These are phyloP conservation scores for Hipparchia semele DNA, from an alignment of 2,888 invertebrate genomes.

Conservation along the genomic window DNA sequence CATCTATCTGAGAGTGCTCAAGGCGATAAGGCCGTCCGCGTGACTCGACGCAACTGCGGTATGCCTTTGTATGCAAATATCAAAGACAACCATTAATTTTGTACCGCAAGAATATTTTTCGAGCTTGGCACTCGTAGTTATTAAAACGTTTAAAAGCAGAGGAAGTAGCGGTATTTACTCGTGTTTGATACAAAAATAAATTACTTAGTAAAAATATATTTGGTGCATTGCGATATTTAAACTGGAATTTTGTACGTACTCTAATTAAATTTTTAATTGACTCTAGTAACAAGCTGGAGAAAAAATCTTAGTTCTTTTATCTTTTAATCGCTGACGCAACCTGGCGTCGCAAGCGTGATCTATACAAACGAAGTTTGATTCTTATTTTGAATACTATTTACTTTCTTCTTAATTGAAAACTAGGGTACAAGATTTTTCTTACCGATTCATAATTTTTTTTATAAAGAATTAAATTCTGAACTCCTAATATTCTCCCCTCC, in stretches of 20 bases:
- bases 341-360: neutral
- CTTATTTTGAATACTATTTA: no score
- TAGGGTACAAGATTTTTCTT: no score
- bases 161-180: neutral
- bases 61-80: constrained; percentile 29
- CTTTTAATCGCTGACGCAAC: no score
- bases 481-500: no score
- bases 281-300: no score
- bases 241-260: neutral
- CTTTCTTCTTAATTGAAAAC: no score
- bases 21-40: neutral
- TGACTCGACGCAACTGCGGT: constrained; percentile 14
- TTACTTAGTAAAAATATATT: neutral
- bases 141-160: neutral
- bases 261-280: no score
- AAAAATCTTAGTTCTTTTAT: no score
- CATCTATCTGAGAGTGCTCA: neutral
- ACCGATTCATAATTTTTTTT: no score
- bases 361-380: neutral
- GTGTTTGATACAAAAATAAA: neutral
- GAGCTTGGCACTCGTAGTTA: constrained; percentile 9
- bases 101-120: constrained; percentile 16
- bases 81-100: constrained; percentile 29
- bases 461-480: no score
- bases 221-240: constrained; percentile 11